Percentiles rank a stretch among this genome's conserved stretches.
These are phyloP conservation scores for Hydrotaea diabolus DNA, from an alignment of 2,888 invertebrate genomes.

Conservation along the genomic window DNA sequence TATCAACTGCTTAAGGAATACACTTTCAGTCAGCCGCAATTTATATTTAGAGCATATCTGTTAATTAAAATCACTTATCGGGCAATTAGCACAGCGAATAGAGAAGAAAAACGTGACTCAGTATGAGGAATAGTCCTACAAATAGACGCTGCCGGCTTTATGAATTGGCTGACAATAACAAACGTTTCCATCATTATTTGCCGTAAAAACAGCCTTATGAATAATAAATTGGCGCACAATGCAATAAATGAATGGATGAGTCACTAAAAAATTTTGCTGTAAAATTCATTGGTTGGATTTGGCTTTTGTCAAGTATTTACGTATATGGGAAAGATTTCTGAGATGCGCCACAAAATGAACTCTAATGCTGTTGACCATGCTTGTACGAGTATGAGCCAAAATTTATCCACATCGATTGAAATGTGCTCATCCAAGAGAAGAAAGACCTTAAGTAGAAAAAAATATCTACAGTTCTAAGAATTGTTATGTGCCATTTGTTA, in stretches of 20 bases:
- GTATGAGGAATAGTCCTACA: slow-evolving; percentile 3
- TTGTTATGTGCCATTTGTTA: too few relatives aligned
- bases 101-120: slow-evolving; percentile 23
- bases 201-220: slow-evolving; percentile 12
- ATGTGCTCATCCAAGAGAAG: too few relatives aligned
- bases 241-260: slow-evolving; percentile 6
- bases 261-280: slow-evolving; percentile 4
- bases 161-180: background rate
- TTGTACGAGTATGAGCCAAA: too few relatives aligned
- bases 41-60: slow-evolving; percentile 20
- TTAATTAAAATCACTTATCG: slow-evolving; percentile 37
- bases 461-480: too few relatives aligned
- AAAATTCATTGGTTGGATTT: background rate
- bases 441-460: too few relatives aligned
- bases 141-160: background rate
- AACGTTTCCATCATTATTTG: background rate
- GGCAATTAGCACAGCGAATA: slow-evolving; percentile 26
- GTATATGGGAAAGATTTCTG: background rate
- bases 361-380: too few relatives aligned
- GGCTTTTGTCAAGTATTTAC: background rate
- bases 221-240: slow-evolving; percentile 35
- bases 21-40: background rate
- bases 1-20: too few relatives aligned
- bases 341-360: background rate
- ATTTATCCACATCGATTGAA: too few relatives aligned